These are phyloP conservation scores for Buceros bicornis DNA, from an alignment of 2,797 vertebrate genomes.

Conservation along the genomic window DNA sequence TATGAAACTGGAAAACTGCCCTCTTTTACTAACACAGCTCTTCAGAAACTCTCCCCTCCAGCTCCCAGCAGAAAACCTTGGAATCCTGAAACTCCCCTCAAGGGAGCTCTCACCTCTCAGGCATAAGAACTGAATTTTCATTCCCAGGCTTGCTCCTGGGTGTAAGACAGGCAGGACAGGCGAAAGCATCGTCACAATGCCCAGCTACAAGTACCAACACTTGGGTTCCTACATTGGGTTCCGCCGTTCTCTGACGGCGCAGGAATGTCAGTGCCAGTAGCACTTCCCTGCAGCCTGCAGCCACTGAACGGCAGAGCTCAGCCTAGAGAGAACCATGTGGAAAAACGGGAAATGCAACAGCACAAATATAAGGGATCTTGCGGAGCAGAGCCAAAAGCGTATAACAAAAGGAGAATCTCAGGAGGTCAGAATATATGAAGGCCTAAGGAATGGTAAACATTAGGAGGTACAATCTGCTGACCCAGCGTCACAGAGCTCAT, in stretches of 20 bases:
- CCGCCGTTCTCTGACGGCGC: background rate
- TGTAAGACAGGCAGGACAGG: background rate
- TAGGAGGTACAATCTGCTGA: background rate
- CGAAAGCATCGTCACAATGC: background rate
- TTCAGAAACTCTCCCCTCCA: background rate
- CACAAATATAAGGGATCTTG: background rate
- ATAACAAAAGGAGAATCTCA: background rate
- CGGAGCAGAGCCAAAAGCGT: background rate
- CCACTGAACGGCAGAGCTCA: background rate
- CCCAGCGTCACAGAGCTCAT: constrained; percentile 6
- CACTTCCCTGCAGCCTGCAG: background rate
- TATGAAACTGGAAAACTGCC: background rate
- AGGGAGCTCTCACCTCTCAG: constrained; percentile 16
- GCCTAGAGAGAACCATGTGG: background rate
- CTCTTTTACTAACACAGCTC: background rate
- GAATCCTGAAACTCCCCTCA: background rate
- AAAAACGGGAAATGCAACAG: background rate
- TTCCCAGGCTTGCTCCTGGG: constrained; percentile 10
- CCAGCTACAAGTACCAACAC: background rate
- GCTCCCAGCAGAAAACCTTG: constrained; percentile 10
- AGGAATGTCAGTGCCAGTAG: background rate
- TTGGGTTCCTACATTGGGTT: background rate
- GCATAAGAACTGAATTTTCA: background rate
- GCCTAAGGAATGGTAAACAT: constrained; percentile 26
- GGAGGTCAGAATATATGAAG: background rate